Evolutionary conservation across 2,888 invertebrate genomes (phyloP).

Genomic region (Acholoe squamosa): DNA sequence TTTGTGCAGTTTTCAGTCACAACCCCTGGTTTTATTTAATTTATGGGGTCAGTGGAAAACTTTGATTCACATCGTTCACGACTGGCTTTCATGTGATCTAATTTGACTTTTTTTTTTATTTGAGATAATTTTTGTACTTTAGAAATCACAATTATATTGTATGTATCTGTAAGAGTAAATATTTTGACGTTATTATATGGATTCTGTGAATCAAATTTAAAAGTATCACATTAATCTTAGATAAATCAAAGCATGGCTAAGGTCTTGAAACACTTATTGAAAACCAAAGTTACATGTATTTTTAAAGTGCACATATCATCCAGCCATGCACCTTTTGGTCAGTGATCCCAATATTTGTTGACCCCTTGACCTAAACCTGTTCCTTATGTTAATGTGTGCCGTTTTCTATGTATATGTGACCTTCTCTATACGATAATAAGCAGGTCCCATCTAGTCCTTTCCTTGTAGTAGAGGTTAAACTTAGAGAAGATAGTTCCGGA

Average conservation of each 20-base stretch:
- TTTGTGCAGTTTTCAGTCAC: constrained; percentile 18
- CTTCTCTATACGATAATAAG: neutral
- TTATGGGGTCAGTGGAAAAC: neutral
- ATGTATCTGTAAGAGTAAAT: neutral
- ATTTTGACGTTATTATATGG: neutral
- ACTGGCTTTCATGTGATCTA: neutral
- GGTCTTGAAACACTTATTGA: neutral
- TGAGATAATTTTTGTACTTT: no score
- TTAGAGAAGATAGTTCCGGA: neutral
- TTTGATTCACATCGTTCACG: constrained; percentile 35
- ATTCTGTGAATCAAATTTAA: constrained; percentile 15
- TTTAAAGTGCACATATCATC: neutral
- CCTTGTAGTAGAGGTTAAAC: neutral
- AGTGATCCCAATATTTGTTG: neutral
- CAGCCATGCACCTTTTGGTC: neutral
- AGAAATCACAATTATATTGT: no score
- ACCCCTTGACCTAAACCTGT: neutral
- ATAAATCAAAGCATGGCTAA: neutral
- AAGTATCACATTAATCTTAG: neutral
- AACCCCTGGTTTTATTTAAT: neutral
- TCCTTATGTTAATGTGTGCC: neutral
- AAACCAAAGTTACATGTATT: neutral
- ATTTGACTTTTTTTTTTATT: no score
- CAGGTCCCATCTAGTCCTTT: neutral
- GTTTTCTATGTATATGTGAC: neutral